phyloP scores from a whole-genome alignment of 2,888 invertebrate species.

The Apamea monoglypha region DNA sequence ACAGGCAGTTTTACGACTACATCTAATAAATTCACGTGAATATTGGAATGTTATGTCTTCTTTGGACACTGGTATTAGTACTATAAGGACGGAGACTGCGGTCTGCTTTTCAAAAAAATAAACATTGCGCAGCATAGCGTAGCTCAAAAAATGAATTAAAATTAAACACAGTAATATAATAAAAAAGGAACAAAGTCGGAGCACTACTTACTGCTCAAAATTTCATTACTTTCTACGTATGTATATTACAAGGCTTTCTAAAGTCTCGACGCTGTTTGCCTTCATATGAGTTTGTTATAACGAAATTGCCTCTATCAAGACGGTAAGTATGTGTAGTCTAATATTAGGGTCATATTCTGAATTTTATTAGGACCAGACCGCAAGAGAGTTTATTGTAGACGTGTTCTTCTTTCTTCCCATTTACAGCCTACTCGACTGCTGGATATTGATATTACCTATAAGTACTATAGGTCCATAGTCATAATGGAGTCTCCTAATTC shows the following conservation, averaged over 20 bases:
- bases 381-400: constrained; percentile 20
- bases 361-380: constrained; percentile 38
- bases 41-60: background rate
- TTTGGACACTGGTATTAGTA: background rate
- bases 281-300: constrained; percentile 59
- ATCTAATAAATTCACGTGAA: background rate
- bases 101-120: background rate
- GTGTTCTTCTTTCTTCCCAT: constrained; percentile 3
- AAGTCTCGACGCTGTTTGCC: constrained; percentile 57
- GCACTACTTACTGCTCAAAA: constrained; percentile 53
- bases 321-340: constrained; percentile 48
- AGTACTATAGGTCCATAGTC: background rate
- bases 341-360: constrained; percentile 31
- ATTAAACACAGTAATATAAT: constrained; percentile 13
- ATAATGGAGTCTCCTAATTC: background rate
- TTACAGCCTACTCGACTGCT: background rate
- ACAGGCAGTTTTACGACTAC: constrained; percentile 7
- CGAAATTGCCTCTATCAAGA: constrained; percentile 60
- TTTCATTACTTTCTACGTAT: constrained; percentile 59
- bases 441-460: background rate
- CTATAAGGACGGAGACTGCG: background rate
- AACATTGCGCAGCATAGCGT: background rate
- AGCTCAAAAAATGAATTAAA: constrained; percentile 8
- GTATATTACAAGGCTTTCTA: constrained; percentile 60
- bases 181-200: constrained; percentile 34